A percentile compares a stretch with the other conserved stretches of the same genome.
Evolutionary conservation across 2,797 vertebrate genomes (phyloP).

Genomic region (Hapalemur alaotrensis): DNA sequence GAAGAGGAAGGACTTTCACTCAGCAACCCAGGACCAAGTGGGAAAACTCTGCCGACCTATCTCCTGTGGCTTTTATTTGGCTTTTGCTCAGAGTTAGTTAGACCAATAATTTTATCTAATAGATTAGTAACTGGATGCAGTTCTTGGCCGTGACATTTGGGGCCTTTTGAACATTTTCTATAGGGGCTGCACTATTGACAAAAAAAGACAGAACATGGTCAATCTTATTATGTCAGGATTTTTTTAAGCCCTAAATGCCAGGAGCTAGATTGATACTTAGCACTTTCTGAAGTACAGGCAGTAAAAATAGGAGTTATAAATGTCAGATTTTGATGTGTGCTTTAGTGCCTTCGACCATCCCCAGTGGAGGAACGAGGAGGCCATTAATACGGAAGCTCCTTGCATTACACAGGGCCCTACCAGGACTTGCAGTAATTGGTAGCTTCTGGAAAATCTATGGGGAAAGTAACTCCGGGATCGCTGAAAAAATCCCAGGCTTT

Average conservation of each 20-base stretch:
- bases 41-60: neutral
- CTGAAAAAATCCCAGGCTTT: neutral
- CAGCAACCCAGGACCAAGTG: neutral
- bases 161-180: conserved; percentile 11
- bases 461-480: neutral
- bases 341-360: conserved; percentile 26
- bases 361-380: neutral
- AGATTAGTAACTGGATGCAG: neutral
- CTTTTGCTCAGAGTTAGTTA: neutral
- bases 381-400: neutral
- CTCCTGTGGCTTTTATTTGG: neutral
- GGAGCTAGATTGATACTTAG: conserved; percentile 46
- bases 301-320: conserved; percentile 57
- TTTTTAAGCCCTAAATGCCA: neutral
- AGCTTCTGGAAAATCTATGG: neutral
- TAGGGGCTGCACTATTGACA: neutral
- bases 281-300: conserved; percentile 47
- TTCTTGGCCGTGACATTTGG: neutral
- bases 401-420: neutral
- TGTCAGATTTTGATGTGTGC: conserved; percentile 55
- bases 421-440: neutral
- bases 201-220: neutral
- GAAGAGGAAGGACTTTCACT: neutral
- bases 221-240: neutral
- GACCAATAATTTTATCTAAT: neutral